Conservation (phyloP, 1,140 invertebrate species). For the Drosophila varians region DNA sequence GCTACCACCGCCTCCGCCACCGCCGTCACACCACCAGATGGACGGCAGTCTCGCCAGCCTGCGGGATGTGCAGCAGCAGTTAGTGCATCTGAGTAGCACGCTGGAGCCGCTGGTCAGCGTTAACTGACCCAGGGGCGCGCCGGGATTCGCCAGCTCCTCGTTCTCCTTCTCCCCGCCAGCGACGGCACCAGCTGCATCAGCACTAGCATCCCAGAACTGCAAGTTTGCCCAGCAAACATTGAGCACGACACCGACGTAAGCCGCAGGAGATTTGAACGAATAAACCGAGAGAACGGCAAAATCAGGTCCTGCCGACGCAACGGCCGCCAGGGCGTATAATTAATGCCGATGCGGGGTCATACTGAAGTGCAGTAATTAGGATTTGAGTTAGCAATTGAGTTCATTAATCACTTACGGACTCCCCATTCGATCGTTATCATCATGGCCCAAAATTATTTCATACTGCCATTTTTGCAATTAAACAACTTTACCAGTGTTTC, state of each 20-base stretch:
- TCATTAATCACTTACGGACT: constrained; percentile 56
- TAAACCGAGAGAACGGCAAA: not conserved
- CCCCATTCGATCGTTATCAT: constrained; percentile 1
- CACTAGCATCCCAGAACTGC: constrained; percentile 33
- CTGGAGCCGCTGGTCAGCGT: constrained; percentile 81
- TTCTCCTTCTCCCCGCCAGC: constrained; percentile 7
- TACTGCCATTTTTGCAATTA: constrained; percentile 63
- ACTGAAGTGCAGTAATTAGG: constrained; percentile 74
- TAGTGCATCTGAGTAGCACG: constrained; percentile 77
- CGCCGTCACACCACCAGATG: constrained; percentile 30
- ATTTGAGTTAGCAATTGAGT: constrained; percentile 78
- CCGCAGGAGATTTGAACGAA: constrained; percentile 27
- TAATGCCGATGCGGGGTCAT: constrained; percentile 67
- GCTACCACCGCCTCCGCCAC: constrained; percentile 66
- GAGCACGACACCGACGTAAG: constrained; percentile 68
- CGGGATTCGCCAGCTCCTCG: constrained; percentile 21
- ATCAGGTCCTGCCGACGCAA: not conserved
- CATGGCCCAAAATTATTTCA: constrained; percentile 12
- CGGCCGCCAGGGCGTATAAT: constrained; percentile 60
- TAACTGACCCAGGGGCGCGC: constrained; percentile 75
- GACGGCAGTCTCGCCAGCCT: constrained; percentile 59
- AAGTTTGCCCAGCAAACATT: constrained; percentile 65
- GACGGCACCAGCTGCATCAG: constrained; percentile 9
- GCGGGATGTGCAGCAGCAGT: constrained; percentile 71
- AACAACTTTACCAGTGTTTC: constrained; percentile 41